Evolutionary conservation across 2,113 vertebrate genomes (phyloP).

Genomic region (Sinocyclocheilus anshuiensis): DNA sequence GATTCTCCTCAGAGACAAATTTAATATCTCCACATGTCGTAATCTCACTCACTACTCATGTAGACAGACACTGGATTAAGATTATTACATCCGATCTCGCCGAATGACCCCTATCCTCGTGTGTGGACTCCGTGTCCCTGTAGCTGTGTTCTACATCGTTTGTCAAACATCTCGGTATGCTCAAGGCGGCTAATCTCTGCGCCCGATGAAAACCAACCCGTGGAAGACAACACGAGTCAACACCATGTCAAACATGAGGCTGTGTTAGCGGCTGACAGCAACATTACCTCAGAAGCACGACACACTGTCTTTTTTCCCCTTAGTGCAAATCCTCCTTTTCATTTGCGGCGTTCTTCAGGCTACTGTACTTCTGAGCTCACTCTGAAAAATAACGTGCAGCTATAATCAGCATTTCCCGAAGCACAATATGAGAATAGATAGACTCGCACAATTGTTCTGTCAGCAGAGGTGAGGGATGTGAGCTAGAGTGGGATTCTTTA

Average conservation of each 20-base stretch:
- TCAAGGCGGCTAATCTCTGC: constrained; percentile 14
- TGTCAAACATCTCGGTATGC: neutral
- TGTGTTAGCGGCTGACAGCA: neutral
- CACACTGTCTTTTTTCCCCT: constrained; percentile 20
- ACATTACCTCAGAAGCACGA: neutral
- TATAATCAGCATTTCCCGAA: constrained; percentile 33
- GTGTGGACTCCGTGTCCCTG: neutral
- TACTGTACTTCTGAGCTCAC: neutral
- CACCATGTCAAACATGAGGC: constrained; percentile 25
- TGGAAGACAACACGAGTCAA: constrained; percentile 9
- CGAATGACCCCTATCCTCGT: neutral
- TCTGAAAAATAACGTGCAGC: constrained; percentile 21
- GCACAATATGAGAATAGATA: constrained; percentile 19
- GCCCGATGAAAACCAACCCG: neutral
- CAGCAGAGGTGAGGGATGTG: neutral
- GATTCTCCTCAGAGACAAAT: constrained; percentile 45
- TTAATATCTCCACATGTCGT: constrained; percentile 46
- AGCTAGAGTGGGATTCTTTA: constrained; percentile 5
- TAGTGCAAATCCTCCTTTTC: constrained; percentile 5
- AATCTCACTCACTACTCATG: constrained; percentile 42
- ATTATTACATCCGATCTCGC: constrained; percentile 25
- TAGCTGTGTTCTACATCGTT: constrained; percentile 1
- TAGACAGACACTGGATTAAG: constrained; percentile 41
- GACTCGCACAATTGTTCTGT: constrained; percentile 19
- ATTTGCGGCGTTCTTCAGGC: constrained; percentile 8